Percentiles rank a stretch among this genome's conserved stretches.
These are phyloP conservation scores for Aurelia aurita DNA, from an alignment of 30 jellyfish, hydroid and myxozoan genomes.

Conservation along the genomic window DNA sequence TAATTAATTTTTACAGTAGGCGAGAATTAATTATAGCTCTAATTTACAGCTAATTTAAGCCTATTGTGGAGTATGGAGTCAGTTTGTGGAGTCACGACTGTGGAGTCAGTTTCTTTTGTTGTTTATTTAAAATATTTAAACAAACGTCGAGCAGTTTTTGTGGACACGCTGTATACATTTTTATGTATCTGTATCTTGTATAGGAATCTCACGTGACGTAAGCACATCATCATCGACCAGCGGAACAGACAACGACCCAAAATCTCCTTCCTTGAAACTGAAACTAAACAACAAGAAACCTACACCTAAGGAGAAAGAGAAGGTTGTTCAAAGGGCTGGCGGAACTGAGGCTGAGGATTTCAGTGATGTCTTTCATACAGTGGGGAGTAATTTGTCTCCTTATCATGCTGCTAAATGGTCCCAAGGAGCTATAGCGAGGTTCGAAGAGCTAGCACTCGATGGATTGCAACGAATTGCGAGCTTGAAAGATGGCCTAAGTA, in stretches of 20 bases:
- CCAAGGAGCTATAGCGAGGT: conserved; percentile 13
- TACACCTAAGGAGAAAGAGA: not conserved
- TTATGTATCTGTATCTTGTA: no score
- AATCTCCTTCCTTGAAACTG: not conserved
- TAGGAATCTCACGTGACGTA: conserved; percentile 51
- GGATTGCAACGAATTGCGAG: conserved; percentile 84
- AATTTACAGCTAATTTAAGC: no score
- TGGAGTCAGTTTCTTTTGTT: no score
- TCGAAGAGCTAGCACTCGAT: conserved; percentile 59
- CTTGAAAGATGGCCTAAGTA: conserved; percentile 38
- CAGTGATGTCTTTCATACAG: not conserved
- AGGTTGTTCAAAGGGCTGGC: conserved; percentile 42
- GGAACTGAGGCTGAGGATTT: conserved; percentile 71
- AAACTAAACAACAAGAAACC: not conserved
- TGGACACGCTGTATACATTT: no score
- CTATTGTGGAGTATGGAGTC: no score
- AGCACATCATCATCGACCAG: conserved; percentile 36
- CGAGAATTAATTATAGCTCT: no score
- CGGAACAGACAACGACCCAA: not conserved
- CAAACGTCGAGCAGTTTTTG: no score
- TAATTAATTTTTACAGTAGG: no score
- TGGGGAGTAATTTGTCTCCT: not conserved
- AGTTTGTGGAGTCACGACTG: no score
- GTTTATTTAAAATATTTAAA: no score
- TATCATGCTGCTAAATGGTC: conserved; percentile 60